Percentiles rank a stretch among this genome's conserved stretches.
Evolutionary conservation across 2,888 invertebrate species (phyloP).

Genomic region (Melanostoma scalare): DNA sequence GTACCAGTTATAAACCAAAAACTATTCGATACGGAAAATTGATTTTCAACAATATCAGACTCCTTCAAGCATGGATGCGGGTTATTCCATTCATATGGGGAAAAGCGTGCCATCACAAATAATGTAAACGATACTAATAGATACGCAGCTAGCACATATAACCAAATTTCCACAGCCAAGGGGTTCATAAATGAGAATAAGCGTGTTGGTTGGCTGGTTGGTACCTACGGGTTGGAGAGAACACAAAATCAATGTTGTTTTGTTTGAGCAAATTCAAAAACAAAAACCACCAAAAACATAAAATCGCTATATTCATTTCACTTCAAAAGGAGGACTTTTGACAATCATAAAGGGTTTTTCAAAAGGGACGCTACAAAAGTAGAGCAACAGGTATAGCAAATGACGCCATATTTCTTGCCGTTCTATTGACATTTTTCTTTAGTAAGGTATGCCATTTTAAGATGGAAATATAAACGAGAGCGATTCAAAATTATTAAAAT

Average conservation of each 20-base stretch:
- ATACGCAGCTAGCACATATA: conserved; percentile 96
- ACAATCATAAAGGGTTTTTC: too few relatives aligned
- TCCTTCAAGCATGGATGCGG: conserved; percentile 91
- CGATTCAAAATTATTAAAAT: too few relatives aligned
- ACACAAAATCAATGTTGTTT: too few relatives aligned
- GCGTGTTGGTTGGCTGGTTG: conserved; percentile 92
- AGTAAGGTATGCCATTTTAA: too few relatives aligned
- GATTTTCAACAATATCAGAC: conserved; percentile 94
- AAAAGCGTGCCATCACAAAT: conserved; percentile 98
- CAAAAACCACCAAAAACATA: conserved; percentile 11
- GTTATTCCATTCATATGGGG: conserved; percentile 97
- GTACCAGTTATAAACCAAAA: conserved; percentile 96
- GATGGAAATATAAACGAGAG: too few relatives aligned
- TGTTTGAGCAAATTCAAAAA: conserved; percentile 1
- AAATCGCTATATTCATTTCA: not conserved
- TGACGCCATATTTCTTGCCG: too few relatives aligned
- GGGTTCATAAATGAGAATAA: conserved; percentile 98
- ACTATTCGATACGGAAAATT: conserved; percentile 96
- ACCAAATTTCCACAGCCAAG: conserved; percentile 97
- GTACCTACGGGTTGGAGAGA: conserved; percentile 85
- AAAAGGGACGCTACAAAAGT: too few relatives aligned
- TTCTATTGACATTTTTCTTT: too few relatives aligned
- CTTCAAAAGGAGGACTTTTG: too few relatives aligned
- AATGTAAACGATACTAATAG: conserved; percentile 95
- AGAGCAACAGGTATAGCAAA: too few relatives aligned